Percentiles rank a stretch among this genome's conserved stretches.
These are phyloP conservation scores for Actinostola sp. DNA, from an alignment of 92 coral and sea anemone species.

Conservation along the genomic window DNA sequence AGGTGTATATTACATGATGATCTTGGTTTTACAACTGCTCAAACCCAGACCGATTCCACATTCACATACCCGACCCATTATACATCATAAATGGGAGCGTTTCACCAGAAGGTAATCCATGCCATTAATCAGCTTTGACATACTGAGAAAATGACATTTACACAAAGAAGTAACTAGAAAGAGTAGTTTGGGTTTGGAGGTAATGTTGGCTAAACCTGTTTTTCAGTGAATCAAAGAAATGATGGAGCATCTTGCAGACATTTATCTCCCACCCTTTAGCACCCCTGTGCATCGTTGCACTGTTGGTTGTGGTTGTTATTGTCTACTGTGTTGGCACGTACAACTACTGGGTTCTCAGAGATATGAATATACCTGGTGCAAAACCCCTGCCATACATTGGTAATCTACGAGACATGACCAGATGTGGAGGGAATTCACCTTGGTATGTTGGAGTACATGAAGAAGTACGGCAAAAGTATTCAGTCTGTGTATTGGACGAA, in stretches of 20 bases:
- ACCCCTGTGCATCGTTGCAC: constrained; percentile 8
- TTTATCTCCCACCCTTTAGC: constrained; percentile 1
- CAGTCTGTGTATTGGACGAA: constrained; percentile 48
- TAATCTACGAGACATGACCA: constrained; percentile 53
- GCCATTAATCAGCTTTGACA: too few species aligned
- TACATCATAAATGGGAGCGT: too few species aligned
- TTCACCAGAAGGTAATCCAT: too few species aligned
- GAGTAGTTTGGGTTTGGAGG: too few species aligned
- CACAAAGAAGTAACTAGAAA: too few species aligned
- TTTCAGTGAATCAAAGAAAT: too few species aligned
- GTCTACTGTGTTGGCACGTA: constrained; percentile 56
- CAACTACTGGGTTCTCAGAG: constrained; percentile 32
- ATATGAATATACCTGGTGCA: constrained; percentile 56
- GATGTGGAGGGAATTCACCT: constrained; percentile 55
- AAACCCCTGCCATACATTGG: constrained; percentile 57
- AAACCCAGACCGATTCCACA: too few species aligned
- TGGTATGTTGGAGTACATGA: constrained; percentile 33
- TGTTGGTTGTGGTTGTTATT: constrained; percentile 11
- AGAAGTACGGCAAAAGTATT: constrained; percentile 57
- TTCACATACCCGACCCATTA: too few species aligned
- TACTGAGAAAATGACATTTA: too few species aligned
- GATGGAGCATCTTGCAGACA: background rate
- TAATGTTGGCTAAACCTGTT: too few species aligned
- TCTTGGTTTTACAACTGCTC: too few species aligned
- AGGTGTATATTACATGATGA: too few species aligned